Evolutionary conservation across 2,113 vertebrate species (phyloP), one percentile per base, ranked within the genome.

Genomic region (Macroglossus sobrinus): DNA sequence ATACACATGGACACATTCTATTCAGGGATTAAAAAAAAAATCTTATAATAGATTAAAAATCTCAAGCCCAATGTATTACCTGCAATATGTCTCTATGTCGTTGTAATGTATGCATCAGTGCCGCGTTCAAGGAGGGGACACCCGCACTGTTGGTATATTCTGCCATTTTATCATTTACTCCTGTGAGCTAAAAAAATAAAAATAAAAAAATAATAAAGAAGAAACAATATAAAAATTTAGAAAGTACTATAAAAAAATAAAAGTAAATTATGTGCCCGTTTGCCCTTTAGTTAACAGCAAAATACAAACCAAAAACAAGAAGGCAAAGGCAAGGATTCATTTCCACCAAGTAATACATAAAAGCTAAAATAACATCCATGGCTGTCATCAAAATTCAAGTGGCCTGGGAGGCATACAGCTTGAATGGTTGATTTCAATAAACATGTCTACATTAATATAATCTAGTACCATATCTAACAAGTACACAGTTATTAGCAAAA

Each of bases 11-110:
- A 85, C 0, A 24, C 5, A 45, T 47, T 74, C 19, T 82, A 64
- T 53, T 64, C 13, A 47, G 47, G 7, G 40, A 84, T 79, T 95
- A 3, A 24, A 38, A 47, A 80, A 89, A 75, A 50, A 84, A 53
- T 28, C 53, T 26, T 53, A 57, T 78, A 38, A 40, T 22, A 91
- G 78, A 35, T 38, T 19, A 66, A 96, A 93, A 91, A 22, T 47
- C 30, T 68, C 35, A 84, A 64, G 35, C 35, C n/a, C 22, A n/a
- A 35, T 19, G 40, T 18, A 66, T 92, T 95, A 99, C 99, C 99
- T 99, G 99, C 59, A 99, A 81, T 88, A 99, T 99, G 98, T 99
- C 99, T 98, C 99, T 98, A 82, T 99, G 99, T 96, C 99, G 99
- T 98, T 99, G 99, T 82, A 99, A 98, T 0, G 99, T 99, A 95